Conservation (phyloP, 2,888 invertebrate species). For the Pristionchus arcanus region DNA sequence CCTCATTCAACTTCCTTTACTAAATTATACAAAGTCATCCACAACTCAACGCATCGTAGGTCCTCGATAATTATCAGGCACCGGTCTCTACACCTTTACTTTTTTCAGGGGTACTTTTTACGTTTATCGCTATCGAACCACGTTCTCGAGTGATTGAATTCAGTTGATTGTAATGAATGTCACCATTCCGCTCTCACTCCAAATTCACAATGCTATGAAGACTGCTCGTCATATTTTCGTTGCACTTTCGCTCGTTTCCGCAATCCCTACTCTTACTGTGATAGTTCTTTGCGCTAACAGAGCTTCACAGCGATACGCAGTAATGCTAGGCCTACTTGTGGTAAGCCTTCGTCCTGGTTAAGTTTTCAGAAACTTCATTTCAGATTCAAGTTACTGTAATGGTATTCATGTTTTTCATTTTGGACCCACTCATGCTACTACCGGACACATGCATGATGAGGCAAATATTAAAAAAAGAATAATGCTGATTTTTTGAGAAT, state of each 20-base stretch:
- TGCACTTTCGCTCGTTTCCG: neutral
- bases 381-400: neutral
- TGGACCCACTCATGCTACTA: neutral
- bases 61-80: too few species aligned
- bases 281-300: neutral
- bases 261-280: neutral
- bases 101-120: too few species aligned
- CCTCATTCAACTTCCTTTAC: too few species aligned
- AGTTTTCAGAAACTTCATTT: neutral
- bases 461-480: neutral
- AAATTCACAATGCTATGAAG: neutral
- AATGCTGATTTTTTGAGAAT: neutral
- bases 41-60: too few species aligned
- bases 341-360: neutral
- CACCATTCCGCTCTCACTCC: neutral
- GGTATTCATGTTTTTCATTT: neutral
- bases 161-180: neutral
- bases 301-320: neutral
- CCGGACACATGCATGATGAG: neutral
- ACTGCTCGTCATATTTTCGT: neutral
- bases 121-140: neutral
- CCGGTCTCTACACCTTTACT: too few species aligned
- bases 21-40: too few species aligned
- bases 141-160: neutral
- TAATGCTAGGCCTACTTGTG: neutral